Evolutionary conservation across 2,888 invertebrate genomes (phyloP), one percentile per base, ranked within the genome.

Genomic region (Myopa tessellatipennis): DNA sequence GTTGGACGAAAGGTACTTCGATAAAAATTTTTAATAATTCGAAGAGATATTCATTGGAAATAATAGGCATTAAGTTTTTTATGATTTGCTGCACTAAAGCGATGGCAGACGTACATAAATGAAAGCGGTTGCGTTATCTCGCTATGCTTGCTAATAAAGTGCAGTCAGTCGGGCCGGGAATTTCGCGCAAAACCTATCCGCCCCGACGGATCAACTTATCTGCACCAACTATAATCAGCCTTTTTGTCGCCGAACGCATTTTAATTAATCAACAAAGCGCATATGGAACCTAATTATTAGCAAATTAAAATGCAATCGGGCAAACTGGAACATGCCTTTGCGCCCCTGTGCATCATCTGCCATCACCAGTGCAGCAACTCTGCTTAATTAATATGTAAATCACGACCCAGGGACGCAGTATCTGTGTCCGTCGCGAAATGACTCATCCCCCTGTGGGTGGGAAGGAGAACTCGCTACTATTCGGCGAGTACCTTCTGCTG

Each of bases 261-360:
- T 73, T 73, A 73, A 63, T 73, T 73, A 63, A 63, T 55, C 26
- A 55, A 36, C 55, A 65, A n/a, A 52, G 36, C 70, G 76, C 55
- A 71, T 52, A 16, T 36, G 71, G 71, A 65, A 71, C 78, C 80
- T 79, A 81, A 81, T 81, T 81, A 81, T 79, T 78, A 81, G 77
- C 80, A 80, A 80, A 81, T 81, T 81, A 79, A 80, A 81, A 81
- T 81, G 80, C 81, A 81, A 79, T 81, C 80, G 78, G 79, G 18
- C 55, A 52, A 36, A 26, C 16, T 61, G 36, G 34, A 63, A 71
- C 34, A 70, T 8, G 60, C 61, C 61, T 65, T 14, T 38, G 10
- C 26, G 50, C 50, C 58, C 26, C 45, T 34, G 61, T 60, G 45
- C 34, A 55, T n/a, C 55, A n/a, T 10, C 55, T 55, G 55, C n/a